Evolutionary conservation across 2,113 vertebrate genomes (phyloP).

Genomic region (Panthera leo): DNA sequence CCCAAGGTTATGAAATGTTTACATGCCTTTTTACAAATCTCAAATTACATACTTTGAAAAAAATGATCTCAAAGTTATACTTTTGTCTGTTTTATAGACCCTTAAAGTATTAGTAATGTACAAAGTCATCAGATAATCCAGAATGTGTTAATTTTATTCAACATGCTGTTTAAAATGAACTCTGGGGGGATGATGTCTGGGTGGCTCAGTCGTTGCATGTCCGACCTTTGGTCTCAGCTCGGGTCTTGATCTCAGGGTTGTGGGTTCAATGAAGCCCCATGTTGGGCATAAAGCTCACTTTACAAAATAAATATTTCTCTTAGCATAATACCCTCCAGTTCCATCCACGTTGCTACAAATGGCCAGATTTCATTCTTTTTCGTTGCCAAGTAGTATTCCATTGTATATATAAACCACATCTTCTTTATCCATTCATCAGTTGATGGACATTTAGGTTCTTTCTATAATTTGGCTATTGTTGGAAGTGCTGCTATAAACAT

Average conservation of each 20-base stretch:
- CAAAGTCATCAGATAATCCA: not conserved
- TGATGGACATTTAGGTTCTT: too few relatives aligned
- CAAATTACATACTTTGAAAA: not conserved
- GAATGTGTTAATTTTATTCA: not conserved
- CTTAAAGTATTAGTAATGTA: not conserved
- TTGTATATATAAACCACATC: too few relatives aligned
- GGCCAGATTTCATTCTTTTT: too few relatives aligned
- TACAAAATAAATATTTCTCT: not conserved
- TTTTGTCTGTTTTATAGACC: not conserved
- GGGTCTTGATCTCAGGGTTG: not conserved
- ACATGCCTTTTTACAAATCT: not conserved
- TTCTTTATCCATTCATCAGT: too few relatives aligned
- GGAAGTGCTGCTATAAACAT: too few relatives aligned
- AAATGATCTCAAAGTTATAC: not conserved
- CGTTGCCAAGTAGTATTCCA: too few relatives aligned
- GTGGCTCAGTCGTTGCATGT: not conserved
- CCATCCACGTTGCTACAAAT: too few relatives aligned
- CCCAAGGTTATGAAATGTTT: not conserved
- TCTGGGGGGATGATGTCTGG: not conserved
- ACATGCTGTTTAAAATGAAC: not conserved
- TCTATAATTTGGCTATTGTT: too few relatives aligned
- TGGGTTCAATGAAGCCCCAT: not conserved
- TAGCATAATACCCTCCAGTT: too few relatives aligned
- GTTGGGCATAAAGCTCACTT: not conserved
- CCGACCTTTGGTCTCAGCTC: too few relatives aligned